A percentile compares a stretch with the other conserved stretches of the same genome.
Conservation (phyloP, 2,113 vertebrate species). For the Lynx canadensis region DNA sequence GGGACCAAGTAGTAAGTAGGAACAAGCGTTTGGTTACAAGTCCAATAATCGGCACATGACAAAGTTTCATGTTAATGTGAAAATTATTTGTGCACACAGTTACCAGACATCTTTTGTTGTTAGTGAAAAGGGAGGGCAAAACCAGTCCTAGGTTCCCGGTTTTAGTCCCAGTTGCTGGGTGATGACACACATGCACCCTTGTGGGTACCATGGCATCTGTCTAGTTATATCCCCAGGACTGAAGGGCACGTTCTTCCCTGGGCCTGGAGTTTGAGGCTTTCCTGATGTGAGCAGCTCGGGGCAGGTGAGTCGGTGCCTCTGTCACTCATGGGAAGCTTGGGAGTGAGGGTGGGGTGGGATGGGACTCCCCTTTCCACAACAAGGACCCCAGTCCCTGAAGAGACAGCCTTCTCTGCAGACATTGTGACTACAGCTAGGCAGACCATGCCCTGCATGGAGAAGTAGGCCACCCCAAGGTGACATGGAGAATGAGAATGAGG, state of each 20-base stretch:
- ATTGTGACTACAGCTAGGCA: background rate
- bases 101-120: background rate
- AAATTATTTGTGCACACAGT: background rate
- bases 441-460: background rate
- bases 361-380: background rate
- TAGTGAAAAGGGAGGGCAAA: background rate
- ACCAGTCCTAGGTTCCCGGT: background rate
- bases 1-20: background rate
- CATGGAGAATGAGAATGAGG: background rate
- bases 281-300: too few relatives aligned
- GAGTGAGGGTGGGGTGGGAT: background rate
- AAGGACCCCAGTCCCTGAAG: background rate
- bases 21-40: background rate
- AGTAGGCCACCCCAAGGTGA: background rate
- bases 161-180: background rate
- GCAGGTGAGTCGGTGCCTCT: background rate
- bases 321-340: background rate
- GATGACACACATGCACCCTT: rapidly evolving
- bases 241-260: background rate
- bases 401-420: background rate
- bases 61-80: background rate
- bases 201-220: background rate
- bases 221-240: too few relatives aligned
- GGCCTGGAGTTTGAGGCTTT: background rate
- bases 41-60: background rate